A percentile compares a stretch with the other conserved stretches of the same genome.
Evolutionary conservation across 2,113 vertebrate species (phyloP).

Genomic region (Polypterus senegalus): DNA sequence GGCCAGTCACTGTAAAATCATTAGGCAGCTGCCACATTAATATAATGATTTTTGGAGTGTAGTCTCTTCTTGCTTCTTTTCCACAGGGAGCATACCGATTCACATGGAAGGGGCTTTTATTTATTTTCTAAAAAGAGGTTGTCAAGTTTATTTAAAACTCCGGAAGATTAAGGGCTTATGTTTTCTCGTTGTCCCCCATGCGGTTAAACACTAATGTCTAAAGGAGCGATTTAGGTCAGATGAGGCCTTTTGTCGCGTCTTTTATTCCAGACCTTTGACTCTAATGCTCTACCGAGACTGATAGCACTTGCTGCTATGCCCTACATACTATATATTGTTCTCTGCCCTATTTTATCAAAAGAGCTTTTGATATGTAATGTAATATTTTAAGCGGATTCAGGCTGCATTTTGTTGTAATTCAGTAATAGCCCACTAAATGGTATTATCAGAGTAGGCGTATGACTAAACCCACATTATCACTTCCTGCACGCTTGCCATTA

Average conservation of each 20-base stretch:
- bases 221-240: constrained; percentile 23
- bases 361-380: constrained; percentile 3
- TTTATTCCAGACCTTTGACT: constrained; percentile 11
- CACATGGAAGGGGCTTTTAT: too few relatives aligned
- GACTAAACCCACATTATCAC: too few relatives aligned
- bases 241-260: constrained; percentile 15
- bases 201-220: constrained; percentile 18
- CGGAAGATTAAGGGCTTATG: constrained; percentile 9
- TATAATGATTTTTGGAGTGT: too few relatives aligned
- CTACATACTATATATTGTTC: constrained; percentile 18
- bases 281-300: not conserved
- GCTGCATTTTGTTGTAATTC: constrained; percentile 11
- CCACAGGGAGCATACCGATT: too few relatives aligned
- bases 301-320: constrained; percentile 14
- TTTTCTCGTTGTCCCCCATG: not conserved
- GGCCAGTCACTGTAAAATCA: too few relatives aligned
- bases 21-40: too few relatives aligned
- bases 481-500: too few relatives aligned
- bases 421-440: constrained; percentile 10
- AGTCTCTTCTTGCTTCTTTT: too few relatives aligned
- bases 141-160: constrained; percentile 11
- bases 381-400: constrained; percentile 20
- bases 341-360: constrained; percentile 16
- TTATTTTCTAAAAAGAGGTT: not conserved
- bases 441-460: too few relatives aligned